Percentiles rank a stretch among this genome's conserved stretches.
phyloP scores from a whole-genome alignment of 1,140 invertebrate genomes.

The Diorhabda sublineata region DNA sequence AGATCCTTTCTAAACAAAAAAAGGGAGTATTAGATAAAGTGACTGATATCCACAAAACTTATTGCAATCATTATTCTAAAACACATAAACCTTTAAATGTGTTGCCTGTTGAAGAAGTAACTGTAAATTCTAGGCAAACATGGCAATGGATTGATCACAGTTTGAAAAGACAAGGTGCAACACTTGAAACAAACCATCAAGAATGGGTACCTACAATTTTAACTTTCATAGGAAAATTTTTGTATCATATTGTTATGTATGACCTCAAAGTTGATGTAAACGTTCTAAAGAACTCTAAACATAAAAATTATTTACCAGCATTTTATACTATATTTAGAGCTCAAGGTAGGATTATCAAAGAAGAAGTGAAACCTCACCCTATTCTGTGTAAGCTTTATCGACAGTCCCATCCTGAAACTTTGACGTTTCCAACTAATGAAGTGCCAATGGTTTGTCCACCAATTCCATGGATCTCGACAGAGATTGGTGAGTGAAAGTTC shows the following conservation, averaged over 20 bases:
- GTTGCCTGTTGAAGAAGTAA: conserved; percentile 40
- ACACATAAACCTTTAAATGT: conserved; percentile 41
- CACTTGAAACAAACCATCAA: conserved; percentile 54
- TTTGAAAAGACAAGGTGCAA: conserved; percentile 53
- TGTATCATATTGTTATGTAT: conserved; percentile 82
- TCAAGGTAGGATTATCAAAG: conserved; percentile 58
- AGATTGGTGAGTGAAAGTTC: conserved; percentile 49
- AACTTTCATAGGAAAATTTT: conserved; percentile 69
- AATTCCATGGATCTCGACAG: conserved; percentile 68
- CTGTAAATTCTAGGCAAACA: conserved; percentile 62
- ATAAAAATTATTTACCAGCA: conserved; percentile 62
- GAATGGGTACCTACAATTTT: conserved; percentile 59
- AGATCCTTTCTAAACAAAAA: conserved; percentile 61
- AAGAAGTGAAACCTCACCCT: conserved; percentile 84
- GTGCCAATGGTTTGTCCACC: conserved; percentile 78
- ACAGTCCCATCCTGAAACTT: conserved; percentile 59
- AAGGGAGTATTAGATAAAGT: conserved; percentile 66
- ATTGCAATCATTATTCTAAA: conserved; percentile 36
- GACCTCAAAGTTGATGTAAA: conserved; percentile 80
- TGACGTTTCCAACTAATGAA: conserved; percentile 66
- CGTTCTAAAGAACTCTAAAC: conserved; percentile 55
- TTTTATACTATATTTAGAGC: conserved; percentile 78
- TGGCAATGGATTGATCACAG: conserved; percentile 66
- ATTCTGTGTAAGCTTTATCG: conserved; percentile 62
- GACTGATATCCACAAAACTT: conserved; percentile 40